phyloP scores from a whole-genome alignment of 1,140 invertebrate genomes.

The Diuraphis noxia region DNA sequence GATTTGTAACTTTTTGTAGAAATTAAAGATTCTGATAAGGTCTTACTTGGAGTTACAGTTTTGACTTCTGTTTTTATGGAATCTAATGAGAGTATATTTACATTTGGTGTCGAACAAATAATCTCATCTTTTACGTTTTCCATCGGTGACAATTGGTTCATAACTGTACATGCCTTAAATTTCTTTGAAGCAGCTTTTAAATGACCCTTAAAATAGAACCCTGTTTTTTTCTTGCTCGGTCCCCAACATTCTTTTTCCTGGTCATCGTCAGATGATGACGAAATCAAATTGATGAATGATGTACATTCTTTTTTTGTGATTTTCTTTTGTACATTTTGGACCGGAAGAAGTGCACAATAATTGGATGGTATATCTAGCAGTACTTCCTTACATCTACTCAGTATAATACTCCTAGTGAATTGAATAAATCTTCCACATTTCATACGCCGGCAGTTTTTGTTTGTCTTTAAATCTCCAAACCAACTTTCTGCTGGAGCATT shows the following conservation, averaged over 20 bases:
- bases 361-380: not conserved
- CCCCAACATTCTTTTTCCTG: not conserved
- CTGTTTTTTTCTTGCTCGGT: not conserved
- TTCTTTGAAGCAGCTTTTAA: too few relatives aligned
- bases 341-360: not conserved
- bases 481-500: conserved; percentile 1
- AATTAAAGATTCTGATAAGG: too few relatives aligned
- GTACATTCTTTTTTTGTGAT: not conserved
- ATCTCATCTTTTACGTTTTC: too few relatives aligned
- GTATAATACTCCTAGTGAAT: not conserved
- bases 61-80: too few relatives aligned
- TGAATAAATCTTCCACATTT: conserved; percentile 17
- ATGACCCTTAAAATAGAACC: too few relatives aligned
- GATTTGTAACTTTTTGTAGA: too few relatives aligned
- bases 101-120: too few relatives aligned
- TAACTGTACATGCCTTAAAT: too few relatives aligned
- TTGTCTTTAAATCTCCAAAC: not conserved
- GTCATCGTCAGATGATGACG: not conserved
- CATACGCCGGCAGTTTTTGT: not conserved
- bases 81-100: too few relatives aligned
- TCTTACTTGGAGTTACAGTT: too few relatives aligned
- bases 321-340: not conserved
- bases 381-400: not conserved
- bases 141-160: too few relatives aligned
- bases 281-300: not conserved